phyloP scores from a whole-genome alignment of 2,113 vertebrate species.

The Penelope pileata region DNA sequence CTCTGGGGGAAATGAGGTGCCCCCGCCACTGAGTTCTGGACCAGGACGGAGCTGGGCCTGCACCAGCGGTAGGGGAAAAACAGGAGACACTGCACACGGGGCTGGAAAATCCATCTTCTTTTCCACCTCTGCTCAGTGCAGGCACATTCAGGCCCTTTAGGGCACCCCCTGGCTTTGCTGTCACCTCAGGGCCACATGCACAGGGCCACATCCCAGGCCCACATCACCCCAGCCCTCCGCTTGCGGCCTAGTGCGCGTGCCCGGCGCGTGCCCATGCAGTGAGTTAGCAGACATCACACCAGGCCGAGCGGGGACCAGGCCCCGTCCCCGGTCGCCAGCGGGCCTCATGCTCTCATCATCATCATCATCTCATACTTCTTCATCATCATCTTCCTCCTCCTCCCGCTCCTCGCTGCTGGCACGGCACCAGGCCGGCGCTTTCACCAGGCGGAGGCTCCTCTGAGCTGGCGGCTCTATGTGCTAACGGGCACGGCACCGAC shows the following conservation, averaged over 20 bases:
- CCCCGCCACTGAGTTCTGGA: not conserved
- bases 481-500: constrained; percentile 65
- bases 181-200: not conserved
- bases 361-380: no score
- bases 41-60: not conserved
- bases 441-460: constrained; percentile 80
- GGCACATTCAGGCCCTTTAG: no score
- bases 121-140: not conserved
- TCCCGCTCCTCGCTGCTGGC: constrained; percentile 77
- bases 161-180: no score
- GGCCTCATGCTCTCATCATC: constrained; percentile 73
- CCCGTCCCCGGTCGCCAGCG: not conserved
- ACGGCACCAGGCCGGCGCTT: constrained; percentile 79
- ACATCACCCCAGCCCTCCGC: constrained; percentile 38
- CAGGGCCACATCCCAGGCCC: accelerated
- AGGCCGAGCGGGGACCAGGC: not conserved
- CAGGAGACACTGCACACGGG: not conserved
- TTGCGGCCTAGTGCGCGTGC: not conserved
- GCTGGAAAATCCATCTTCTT: not conserved
- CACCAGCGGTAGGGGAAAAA: no score
- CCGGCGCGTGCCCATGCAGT: constrained; percentile 70
- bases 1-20: not conserved
- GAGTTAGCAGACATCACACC: constrained; percentile 37
- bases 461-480: constrained; percentile 78
- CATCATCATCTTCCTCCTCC: constrained; percentile 85